These are phyloP conservation scores for Synanthedon myopaeformis DNA, from an alignment of 2,888 invertebrate genomes.

Conservation along the genomic window DNA sequence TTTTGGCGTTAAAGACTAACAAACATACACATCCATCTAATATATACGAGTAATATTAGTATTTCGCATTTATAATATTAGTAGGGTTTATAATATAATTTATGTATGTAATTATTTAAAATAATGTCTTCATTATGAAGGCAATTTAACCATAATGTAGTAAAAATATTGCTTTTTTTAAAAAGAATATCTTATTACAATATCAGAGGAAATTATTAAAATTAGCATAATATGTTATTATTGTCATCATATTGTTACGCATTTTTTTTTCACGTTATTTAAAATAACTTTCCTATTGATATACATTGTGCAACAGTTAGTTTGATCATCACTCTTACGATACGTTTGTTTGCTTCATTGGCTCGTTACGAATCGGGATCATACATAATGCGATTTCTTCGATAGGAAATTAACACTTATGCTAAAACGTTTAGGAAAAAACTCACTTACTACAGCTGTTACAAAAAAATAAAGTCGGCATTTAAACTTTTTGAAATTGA, in stretches of 20 bases:
- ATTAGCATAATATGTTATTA: too few species aligned
- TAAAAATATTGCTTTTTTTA: too few species aligned
- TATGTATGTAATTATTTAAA: too few species aligned
- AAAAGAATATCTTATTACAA: too few species aligned
- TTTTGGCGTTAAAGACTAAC: too few species aligned
- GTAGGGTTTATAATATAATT: too few species aligned
- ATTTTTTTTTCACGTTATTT: background rate
- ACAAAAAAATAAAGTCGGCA: background rate
- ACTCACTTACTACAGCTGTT: background rate
- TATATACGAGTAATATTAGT: too few species aligned
- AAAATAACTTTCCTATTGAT: background rate
- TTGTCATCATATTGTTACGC: background rate
- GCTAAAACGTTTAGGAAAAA: background rate
- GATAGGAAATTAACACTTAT: background rate
- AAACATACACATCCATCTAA: too few species aligned
- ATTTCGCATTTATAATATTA: too few species aligned
- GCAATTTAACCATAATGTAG: background rate
- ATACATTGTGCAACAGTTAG: background rate
- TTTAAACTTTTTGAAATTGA: too few species aligned
- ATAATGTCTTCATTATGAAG: background rate
- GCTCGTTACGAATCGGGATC: slow-evolving; percentile 2
- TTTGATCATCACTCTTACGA: slow-evolving; percentile 2
- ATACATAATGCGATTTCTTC: slow-evolving; percentile 2
- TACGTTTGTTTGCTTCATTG: slow-evolving; percentile 7
- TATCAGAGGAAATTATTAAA: too few species aligned